Conservation (phyloP, 2,797 vertebrate species). For the Antennarius maculatus region DNA sequence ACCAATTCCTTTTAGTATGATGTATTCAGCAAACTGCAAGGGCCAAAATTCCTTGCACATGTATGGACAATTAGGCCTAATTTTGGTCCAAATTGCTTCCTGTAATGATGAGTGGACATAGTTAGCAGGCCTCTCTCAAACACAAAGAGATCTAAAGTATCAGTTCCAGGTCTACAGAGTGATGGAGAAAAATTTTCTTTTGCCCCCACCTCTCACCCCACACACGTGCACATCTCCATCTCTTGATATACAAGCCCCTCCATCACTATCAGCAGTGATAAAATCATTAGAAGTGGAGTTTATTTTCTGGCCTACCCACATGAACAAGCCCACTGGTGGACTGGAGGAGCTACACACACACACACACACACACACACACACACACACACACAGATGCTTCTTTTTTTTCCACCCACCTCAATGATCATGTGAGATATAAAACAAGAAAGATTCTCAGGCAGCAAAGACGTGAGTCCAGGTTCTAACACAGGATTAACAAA, state of each 20-base stretch:
- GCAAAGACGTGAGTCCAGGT: constrained; percentile 12
- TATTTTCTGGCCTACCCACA: constrained; percentile 53
- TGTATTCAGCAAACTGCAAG: constrained; percentile 65
- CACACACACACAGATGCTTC: constrained; percentile 8
- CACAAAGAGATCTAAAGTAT: constrained; percentile 77
- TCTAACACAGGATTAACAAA: not conserved
- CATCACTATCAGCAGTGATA: constrained; percentile 62
- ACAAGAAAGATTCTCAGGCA: constrained; percentile 12
- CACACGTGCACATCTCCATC: constrained; percentile 22
- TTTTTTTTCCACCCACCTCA: constrained; percentile 48
- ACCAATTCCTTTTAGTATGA: constrained; percentile 73
- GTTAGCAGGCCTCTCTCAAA: constrained; percentile 76
- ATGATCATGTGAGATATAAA: constrained; percentile 14
- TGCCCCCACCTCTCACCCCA: constrained; percentile 16
- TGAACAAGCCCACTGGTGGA: constrained; percentile 35
- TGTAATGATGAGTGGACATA: constrained; percentile 78
- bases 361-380: constrained; percentile 8
- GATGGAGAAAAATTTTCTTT: constrained; percentile 71
- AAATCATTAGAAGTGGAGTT: constrained; percentile 72
- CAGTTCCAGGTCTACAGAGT: constrained; percentile 73
- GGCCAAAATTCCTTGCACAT: constrained; percentile 80
- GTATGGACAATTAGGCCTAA: constrained; percentile 82
- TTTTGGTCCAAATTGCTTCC: constrained; percentile 85
- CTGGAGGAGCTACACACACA: constrained; percentile 44
- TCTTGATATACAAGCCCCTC: constrained; percentile 31